phyloP scores from a whole-genome alignment of 2,797 vertebrate genomes.

The Triplophysa bombifrons region DNA sequence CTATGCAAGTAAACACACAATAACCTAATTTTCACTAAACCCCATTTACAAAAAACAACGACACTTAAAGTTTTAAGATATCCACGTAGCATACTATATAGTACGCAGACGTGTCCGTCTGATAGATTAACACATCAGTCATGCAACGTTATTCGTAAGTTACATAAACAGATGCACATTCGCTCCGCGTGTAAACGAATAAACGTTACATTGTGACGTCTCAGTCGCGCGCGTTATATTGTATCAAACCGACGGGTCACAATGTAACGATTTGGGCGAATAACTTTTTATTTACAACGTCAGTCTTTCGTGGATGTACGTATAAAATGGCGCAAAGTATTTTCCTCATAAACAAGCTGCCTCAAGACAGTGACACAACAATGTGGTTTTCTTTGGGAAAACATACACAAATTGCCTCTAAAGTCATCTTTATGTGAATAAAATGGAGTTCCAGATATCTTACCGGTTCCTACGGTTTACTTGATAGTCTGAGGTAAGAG shows the following conservation, averaged over 20 bases:
- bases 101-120: background rate
- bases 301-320: slow-evolving; percentile 15
- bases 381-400: background rate
- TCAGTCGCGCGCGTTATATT: background rate
- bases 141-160: no score
- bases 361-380: slow-evolving; percentile 4
- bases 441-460: slow-evolving; percentile 3
- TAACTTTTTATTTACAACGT: slow-evolving; percentile 17
- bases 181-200: background rate
- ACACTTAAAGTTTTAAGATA: background rate
- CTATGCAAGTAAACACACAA: background rate
- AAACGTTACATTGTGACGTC: background rate
- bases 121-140: slow-evolving; percentile 14
- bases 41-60: background rate
- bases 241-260: background rate
- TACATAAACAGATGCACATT: background rate
- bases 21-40: background rate
- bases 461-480: slow-evolving; percentile 16
- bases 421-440: background rate
- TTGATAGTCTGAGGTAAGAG: slow-evolving; percentile 25
- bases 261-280: background rate
- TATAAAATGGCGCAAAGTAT: slow-evolving; percentile 48
- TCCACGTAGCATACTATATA: background rate
- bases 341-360: background rate
- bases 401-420: background rate